phyloP scores from a whole-genome alignment of 2,113 vertebrate species.

The Bolborhynchus lineola region DNA sequence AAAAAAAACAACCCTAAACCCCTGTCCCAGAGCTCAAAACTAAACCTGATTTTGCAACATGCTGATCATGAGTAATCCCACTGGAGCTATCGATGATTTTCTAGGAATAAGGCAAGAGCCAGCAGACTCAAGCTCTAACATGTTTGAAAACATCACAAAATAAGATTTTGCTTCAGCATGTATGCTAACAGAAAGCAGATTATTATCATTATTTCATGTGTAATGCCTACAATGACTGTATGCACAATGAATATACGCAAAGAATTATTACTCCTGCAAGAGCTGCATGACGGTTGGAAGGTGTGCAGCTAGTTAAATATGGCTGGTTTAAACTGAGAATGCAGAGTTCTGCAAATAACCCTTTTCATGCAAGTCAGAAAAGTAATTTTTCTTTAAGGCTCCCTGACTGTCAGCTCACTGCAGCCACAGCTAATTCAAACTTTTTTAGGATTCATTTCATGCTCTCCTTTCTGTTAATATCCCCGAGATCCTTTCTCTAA shows the following conservation, averaged over 20 bases:
- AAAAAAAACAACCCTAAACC: neutral
- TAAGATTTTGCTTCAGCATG: neutral
- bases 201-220: neutral
- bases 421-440: neutral
- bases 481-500: conserved; percentile 39
- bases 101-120: neutral
- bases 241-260: neutral
- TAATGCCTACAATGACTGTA: neutral
- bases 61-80: neutral
- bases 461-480: conserved; percentile 33
- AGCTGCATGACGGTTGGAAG: neutral
- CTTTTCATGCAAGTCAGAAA: neutral
- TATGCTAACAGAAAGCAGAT: neutral
- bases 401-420: neutral
- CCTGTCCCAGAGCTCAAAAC: neutral
- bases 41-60: neutral
- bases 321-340: neutral
- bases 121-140: conserved; percentile 16
- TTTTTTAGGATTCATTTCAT: conserved; percentile 57
- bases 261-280: neutral
- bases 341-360: neutral
- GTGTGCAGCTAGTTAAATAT: neutral
- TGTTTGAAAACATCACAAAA: neutral
- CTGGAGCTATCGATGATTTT: neutral
- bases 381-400: neutral